Evolutionary conservation across 2,797 vertebrate species (phyloP).

Genomic region (Melanotaenia maccullochi): DNA sequence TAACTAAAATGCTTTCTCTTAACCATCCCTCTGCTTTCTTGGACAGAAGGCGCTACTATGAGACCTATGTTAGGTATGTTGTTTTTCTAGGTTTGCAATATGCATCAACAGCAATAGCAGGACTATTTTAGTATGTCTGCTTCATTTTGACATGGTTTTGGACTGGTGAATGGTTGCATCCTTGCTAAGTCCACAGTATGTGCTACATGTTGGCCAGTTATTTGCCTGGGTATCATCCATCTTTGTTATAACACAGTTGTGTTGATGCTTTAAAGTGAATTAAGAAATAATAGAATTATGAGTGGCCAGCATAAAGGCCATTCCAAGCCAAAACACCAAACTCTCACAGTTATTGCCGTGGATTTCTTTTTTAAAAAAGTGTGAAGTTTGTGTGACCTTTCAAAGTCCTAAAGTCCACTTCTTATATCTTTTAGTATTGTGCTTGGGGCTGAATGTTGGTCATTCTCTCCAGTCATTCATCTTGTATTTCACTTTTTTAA

Average conservation of each 20-base stretch:
- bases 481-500: neutral
- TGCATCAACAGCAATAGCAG: constrained; percentile 45
- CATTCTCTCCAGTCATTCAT: neutral
- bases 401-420: neutral
- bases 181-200: constrained; percentile 45
- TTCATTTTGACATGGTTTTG: constrained; percentile 52
- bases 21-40: constrained; percentile 84
- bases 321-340: neutral
- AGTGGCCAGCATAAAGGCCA: constrained; percentile 54
- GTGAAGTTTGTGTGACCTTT: neutral
- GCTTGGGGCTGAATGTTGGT: neutral
- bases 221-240: constrained; percentile 19
- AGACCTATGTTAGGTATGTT: constrained; percentile 98
- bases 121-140: constrained; percentile 33
- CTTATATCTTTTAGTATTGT: neutral
- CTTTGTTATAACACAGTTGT: constrained; percentile 17
- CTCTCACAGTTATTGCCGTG: too few species aligned
- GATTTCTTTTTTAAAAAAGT: neutral
- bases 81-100: constrained; percentile 84
- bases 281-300: constrained; percentile 18
- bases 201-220: constrained; percentile 58
- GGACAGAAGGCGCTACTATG: constrained; percentile 99
- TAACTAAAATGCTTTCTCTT: constrained; percentile 85
- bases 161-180: constrained; percentile 60
- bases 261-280: constrained; percentile 24